Evolutionary conservation across 2,888 invertebrate species (phyloP).

Genomic region (Sarcophaga variegata): DNA sequence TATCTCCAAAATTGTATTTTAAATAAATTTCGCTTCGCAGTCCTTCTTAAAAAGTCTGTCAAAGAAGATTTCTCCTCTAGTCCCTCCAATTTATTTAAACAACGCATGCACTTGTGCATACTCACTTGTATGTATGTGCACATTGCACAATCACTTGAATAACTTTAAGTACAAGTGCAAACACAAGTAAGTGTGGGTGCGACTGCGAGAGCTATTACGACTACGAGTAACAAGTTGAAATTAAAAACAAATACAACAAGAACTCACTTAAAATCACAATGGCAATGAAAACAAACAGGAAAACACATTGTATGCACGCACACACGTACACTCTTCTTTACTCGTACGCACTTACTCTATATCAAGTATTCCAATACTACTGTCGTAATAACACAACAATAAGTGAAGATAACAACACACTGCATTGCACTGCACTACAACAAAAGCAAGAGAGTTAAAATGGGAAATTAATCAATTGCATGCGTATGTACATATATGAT

Average conservation of each 20-base stretch:
- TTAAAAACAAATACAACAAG: not conserved
- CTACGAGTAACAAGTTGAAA: not conserved
- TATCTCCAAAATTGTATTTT: no score
- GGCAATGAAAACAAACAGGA: not conserved
- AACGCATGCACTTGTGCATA: no score
- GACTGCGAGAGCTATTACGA: no score
- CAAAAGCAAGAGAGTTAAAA: not conserved
- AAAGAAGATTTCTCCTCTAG: no score
- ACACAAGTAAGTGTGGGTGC: not conserved
- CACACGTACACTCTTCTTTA: not conserved
- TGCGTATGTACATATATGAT: not conserved
- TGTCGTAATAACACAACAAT: not conserved
- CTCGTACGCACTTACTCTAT: not conserved
- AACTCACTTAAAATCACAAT: not conserved
- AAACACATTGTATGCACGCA: not conserved
- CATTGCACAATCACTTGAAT: not conserved
- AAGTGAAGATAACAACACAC: not conserved
- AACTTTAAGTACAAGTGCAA: not conserved
- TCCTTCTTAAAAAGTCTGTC: no score
- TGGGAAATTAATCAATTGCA: conserved; percentile 26
- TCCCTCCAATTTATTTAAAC: no score
- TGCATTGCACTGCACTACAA: not conserved
- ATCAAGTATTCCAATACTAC: no score
- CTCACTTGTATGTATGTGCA: not conserved
- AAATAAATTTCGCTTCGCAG: no score